Evolutionary conservation across 2,888 invertebrate species (phyloP).

Genomic region (Patella caerulea): DNA sequence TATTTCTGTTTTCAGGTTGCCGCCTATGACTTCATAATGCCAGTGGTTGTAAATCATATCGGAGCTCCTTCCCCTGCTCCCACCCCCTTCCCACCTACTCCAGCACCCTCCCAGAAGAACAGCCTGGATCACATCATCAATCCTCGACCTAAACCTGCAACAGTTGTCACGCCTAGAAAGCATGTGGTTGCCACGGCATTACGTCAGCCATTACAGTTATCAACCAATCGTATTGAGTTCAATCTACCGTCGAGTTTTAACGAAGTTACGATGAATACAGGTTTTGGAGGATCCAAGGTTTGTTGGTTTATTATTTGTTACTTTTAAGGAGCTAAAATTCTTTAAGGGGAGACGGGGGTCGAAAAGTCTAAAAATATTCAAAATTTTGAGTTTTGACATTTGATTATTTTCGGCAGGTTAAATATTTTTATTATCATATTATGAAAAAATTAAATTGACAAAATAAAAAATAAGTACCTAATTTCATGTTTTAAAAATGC

Average conservation of each 20-base stretch:
- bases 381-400: too few relatives aligned
- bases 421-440: too few relatives aligned
- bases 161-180: conserved; percentile 64
- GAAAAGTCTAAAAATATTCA: too few relatives aligned
- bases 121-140: conserved; percentile 65
- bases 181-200: conserved; percentile 70
- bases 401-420: too few relatives aligned
- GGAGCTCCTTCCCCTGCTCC: conserved; percentile 63
- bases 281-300: conserved; percentile 47
- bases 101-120: conserved; percentile 63
- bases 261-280: conserved; percentile 44
- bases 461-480: too few relatives aligned
- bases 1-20: conserved; percentile 62
- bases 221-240: conserved; percentile 64
- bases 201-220: conserved; percentile 67
- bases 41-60: conserved; percentile 67
- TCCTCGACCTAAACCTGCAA: conserved; percentile 59
- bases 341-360: too few relatives aligned
- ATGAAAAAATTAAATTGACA: too few relatives aligned
- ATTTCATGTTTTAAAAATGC: too few relatives aligned
- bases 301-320: neutral
- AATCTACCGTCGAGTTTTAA: conserved; percentile 57
- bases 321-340: too few relatives aligned
- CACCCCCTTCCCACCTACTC: conserved; percentile 59
- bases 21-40: conserved; percentile 70